Evolutionary conservation across 1,140 invertebrate genomes (phyloP).

Genomic region (Lycorma delicatula): DNA sequence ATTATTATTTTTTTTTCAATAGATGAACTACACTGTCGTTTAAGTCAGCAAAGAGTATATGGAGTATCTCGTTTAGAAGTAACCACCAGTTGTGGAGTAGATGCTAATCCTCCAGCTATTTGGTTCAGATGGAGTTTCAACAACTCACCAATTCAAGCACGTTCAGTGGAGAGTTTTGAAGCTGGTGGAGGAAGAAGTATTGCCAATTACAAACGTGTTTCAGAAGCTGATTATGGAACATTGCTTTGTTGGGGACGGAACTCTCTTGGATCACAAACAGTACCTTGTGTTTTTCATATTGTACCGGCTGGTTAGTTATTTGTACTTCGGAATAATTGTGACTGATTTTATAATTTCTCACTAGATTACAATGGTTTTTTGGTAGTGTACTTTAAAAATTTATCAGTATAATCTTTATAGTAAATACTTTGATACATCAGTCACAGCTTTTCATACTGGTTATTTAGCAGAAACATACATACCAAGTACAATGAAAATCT

Average conservation of each 20-base stretch:
- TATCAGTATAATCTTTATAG: too few relatives aligned
- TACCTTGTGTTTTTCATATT: conserved; percentile 47
- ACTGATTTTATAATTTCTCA: too few relatives aligned
- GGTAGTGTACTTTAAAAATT: too few relatives aligned
- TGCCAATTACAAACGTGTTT: conserved; percentile 42
- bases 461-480: too few relatives aligned
- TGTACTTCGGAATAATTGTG: too few relatives aligned
- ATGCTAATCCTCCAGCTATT: conserved; percentile 45
- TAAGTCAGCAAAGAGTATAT: conserved; percentile 41
- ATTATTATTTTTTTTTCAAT: too few relatives aligned
- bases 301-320: conserved; percentile 45
- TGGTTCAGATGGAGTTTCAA: conserved; percentile 53
- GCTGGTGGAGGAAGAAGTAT: conserved; percentile 35
- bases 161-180: conserved; percentile 14
- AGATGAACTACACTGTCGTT: conserved; percentile 44
- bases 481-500: too few relatives aligned
- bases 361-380: too few relatives aligned
- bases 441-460: too few relatives aligned
- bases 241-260: conserved; percentile 48
- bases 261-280: conserved; percentile 42
- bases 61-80: conserved; percentile 49
- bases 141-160: conserved; percentile 38
- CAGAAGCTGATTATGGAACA: conserved; percentile 46
- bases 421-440: too few relatives aligned
- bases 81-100: conserved; percentile 46